Evolutionary conservation across 2,113 vertebrate species (phyloP), one percentile per base, ranked within the genome.

Genomic region (Etia nguti): DNA sequence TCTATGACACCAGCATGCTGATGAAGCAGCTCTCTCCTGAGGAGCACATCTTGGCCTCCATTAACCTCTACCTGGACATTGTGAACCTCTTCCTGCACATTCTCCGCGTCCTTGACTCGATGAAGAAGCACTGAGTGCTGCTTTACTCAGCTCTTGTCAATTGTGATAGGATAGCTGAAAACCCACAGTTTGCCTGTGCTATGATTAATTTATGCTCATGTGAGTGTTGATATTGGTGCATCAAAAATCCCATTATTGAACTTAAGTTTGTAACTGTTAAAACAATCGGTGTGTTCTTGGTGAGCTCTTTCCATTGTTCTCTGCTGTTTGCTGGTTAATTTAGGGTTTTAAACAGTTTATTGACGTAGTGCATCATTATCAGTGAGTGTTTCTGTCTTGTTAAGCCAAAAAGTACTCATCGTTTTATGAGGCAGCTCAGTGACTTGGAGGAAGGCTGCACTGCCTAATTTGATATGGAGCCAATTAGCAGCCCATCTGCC

Each of bases 21-120:
- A 98, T 99, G 98, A 98, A 98, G 89, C 97, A 96, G 92, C 96
- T 99, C 6, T 99, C 98, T 24, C 98, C 98, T 2, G 98, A 99
- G 94, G 98, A 99, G 81, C 97, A 99, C 88, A 96, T 99, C 62
- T 73, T 98, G 95, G 98, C 98, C 93, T 96, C 98, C 92, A 98
- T 99, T 94, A 99, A 95, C 90, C 97, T 99, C 84, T 99, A 99
- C 94, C 95, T 99, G 95, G 98, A 99, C 93, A 96, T 99, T 80
- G 96, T 99, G 94, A 99, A 98, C 95, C 97, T 99, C 2, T 99
- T 99, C 95, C 92, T 99, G 81, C 96, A 99, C 84, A 93, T 99
- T 73, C 95, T 99, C 70, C 96, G 96, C 41, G 81, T 99, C 89
- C 96, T 99, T 18, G 97, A 98, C 88, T 96, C 97, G 8, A 93